Conservation (phyloP, 1,140 invertebrate genomes). For the Orius insidiosus region DNA sequence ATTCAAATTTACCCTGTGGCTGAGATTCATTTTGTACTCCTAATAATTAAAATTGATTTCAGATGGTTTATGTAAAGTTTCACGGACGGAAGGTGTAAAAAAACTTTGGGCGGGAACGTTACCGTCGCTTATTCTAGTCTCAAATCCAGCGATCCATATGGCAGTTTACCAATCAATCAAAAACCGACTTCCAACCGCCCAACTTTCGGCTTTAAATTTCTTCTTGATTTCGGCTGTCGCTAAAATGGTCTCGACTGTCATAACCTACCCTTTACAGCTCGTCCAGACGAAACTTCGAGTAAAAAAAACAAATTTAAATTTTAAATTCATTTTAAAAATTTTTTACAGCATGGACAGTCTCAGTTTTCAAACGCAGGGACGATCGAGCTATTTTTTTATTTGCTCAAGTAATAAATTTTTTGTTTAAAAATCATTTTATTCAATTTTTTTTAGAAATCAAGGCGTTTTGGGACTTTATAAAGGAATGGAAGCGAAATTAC, state of each 20-base stretch:
- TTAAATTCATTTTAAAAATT: no score
- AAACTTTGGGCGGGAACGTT: constrained; percentile 62
- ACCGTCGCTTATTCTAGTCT: constrained; percentile 66
- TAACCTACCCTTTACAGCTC: constrained; percentile 77
- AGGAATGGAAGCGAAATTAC: constrained; percentile 72
- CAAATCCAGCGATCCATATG: constrained; percentile 80
- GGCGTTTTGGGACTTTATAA: constrained; percentile 53
- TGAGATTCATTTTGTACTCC: no score
- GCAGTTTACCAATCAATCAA: constrained; percentile 79
- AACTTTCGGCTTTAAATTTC: constrained; percentile 32
- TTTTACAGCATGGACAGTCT: constrained; percentile 32
- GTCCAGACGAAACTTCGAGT: constrained; percentile 67
- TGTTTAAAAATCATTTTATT: no score
- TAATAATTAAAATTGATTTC: no score
- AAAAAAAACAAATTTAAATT: no score
- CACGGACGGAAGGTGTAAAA: constrained; percentile 31
- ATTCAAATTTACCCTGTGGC: no score
- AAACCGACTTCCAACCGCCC: constrained; percentile 28
- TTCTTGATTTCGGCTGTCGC: constrained; percentile 56
- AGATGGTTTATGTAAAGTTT: no score
- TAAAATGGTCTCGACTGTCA: constrained; percentile 61
- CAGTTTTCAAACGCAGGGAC: constrained; percentile 29
- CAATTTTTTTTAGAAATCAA: constrained; percentile 33
- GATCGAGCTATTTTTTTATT: constrained; percentile 35
- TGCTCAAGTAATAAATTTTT: no score